Conservation (phyloP, 2,888 invertebrate genomes). For the Rotaria sp. region DNA sequence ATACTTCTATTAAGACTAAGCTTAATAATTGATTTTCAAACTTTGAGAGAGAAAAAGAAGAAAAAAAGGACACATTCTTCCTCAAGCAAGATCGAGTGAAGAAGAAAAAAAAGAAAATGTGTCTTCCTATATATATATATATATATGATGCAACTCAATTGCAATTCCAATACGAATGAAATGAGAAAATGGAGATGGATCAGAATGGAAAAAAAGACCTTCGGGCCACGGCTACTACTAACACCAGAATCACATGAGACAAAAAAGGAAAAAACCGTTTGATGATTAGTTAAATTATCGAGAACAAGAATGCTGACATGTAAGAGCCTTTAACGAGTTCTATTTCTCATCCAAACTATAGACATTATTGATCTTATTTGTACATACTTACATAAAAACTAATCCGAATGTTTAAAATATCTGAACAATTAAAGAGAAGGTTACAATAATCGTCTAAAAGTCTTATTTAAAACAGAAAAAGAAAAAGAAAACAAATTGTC, state of each 20-base stretch:
- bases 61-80: background rate
- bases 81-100: background rate
- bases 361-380: background rate
- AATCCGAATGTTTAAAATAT: background rate
- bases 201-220: conserved; percentile 2
- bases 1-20: conserved; percentile 10
- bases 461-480: background rate
- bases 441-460: background rate
- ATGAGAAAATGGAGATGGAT: conserved; percentile 6
- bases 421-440: background rate
- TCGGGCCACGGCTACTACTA: background rate
- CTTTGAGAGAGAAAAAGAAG: conserved; percentile 2
- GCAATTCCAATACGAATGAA: background rate
- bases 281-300: conserved; percentile 5
- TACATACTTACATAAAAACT: background rate
- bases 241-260: conserved; percentile 8
- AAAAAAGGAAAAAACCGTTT: background rate
- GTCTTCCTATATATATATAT: background rate
- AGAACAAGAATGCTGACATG: background rate
- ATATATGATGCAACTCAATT: background rate
- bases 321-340: background rate
- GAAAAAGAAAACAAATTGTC: background rate
- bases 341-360: background rate
- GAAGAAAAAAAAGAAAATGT: background rate
- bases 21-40: conserved; percentile 16